These are phyloP conservation scores for Siphlonurus alternatus DNA, from an alignment of 2,888 invertebrate genomes.

Conservation along the genomic window DNA sequence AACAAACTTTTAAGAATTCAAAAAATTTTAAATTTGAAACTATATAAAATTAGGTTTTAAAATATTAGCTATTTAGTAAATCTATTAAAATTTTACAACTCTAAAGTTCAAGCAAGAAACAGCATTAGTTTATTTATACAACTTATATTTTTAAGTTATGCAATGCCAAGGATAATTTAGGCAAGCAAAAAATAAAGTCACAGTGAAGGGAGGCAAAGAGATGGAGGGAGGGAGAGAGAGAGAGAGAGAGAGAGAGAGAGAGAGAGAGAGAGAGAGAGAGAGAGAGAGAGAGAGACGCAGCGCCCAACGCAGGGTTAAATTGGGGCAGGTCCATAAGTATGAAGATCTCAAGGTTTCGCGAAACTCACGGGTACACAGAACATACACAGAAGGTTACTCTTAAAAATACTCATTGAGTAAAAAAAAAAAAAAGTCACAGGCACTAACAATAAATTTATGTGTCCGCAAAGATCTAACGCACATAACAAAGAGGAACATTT, in stretches of 20 bases:
- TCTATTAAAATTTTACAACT: no score
- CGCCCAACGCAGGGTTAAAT: background rate
- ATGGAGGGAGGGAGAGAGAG: background rate
- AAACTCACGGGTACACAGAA: background rate
- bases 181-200: background rate
- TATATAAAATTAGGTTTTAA: no score
- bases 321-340: background rate
- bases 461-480: background rate
- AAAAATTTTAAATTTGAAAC: no score
- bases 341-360: background rate
- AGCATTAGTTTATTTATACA: no score
- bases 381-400: background rate
- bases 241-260: background rate
- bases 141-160: no score
- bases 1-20: no score
- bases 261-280: background rate
- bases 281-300: background rate
- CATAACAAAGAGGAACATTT: background rate
- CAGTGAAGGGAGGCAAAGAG: background rate
- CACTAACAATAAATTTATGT: background rate
- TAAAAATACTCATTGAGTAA: background rate
- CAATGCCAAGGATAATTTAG: no score
- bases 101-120: no score
- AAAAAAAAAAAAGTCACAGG: background rate
- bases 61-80: no score